Evolutionary conservation across 2,888 invertebrate species (phyloP), one percentile per base, ranked within the genome.

Genomic region (Drosophila diplacantha): DNA sequence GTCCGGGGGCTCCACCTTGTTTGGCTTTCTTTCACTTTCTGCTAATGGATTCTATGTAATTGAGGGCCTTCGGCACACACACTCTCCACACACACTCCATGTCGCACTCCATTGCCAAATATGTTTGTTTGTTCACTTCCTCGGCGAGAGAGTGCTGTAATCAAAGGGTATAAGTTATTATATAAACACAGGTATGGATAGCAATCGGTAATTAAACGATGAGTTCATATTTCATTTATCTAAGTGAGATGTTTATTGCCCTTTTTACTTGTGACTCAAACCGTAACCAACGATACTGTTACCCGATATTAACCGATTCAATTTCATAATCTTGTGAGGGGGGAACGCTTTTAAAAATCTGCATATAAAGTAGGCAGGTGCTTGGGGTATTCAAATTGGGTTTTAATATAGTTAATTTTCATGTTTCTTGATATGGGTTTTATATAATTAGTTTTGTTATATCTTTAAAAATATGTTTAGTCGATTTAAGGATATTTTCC

Each of bases 21-120:
- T 44, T 60, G 60, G 54, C 75, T 75, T 77, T 77, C 78, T 81
- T 82, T 81, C 46, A 61, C 55, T 69, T 68, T 69, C 54, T 63
- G 34, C 64, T 79, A 81, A 83, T 80, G 83, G 81, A 80, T 80
- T 80, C 79, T 80, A 81, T 83, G 69, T 59, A 75, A 75, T 69
- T 38, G 53, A 37, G 68, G 73, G 61, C 65, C 63, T 20, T 39
- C 38, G 14, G 38, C 49, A 49, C 55, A 31, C 29, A 44, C 18
- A 29, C 26, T 26, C 26, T 26, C 26, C 26, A 26, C 41, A 22
- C 29, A 61, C 55, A 29, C 70, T 31, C 46, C 46, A 67, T 38
- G 60, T 43, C 44, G 56, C 53, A 53, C 65, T 60, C 61, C 26
- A 56, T 83, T 78, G 81, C 75, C 78, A 77, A 81, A 78, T 77